Base-by-base conservation (phyloP, 1,140 invertebrate species). In the Cyclina sinensis region DNA sequence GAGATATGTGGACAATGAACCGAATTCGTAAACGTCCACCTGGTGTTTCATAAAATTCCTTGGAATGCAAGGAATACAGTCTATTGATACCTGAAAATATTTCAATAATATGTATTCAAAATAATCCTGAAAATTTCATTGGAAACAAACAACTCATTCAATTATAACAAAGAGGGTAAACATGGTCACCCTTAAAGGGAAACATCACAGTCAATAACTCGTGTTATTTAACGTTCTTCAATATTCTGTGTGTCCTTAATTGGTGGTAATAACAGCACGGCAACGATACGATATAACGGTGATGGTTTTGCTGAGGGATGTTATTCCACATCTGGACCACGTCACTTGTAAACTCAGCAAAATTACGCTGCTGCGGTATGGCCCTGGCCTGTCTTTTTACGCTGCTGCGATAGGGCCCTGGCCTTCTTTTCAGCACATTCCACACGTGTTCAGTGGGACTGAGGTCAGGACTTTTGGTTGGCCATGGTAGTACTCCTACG, bases 401-500 rank as follows among this genome's bases (percentile, higher is more conserved):
- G n/a, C 18, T 30, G 62, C 27, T 30, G 62, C 9, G 62, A 18
- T 27, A 14, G 65, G 37, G 14, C 54, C 54, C 54, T 57, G 54
- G 21, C 54, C 54, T 57, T 57, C 54, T 57, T 3, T 57, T 57
- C 24, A 57, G 54, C 54, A 57, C 5, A 27, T 57, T 18, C 54
- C 18, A 57, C 16, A 57, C 54, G 24, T 21, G 54, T 57, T 57
- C 5, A n/a, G 21, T 57, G 54, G 54, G 54, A 57, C 21, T 57
- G 24, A 18, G 54, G 54, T 57, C 54, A 18, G 65, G 37, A 68
- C 82, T 73, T 51, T 32, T 73, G 43, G 62, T 37, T 16, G 82
- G 82, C 82, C 82, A 84, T 54, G n/a, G 65, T 16, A 84, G 21
- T n/a, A 73, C 43, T 48, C 82, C 37, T 9, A 84, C 57, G 27